Evolutionary conservation across 2,888 invertebrate genomes (phyloP).

Genomic region (Thereva nobilitata): DNA sequence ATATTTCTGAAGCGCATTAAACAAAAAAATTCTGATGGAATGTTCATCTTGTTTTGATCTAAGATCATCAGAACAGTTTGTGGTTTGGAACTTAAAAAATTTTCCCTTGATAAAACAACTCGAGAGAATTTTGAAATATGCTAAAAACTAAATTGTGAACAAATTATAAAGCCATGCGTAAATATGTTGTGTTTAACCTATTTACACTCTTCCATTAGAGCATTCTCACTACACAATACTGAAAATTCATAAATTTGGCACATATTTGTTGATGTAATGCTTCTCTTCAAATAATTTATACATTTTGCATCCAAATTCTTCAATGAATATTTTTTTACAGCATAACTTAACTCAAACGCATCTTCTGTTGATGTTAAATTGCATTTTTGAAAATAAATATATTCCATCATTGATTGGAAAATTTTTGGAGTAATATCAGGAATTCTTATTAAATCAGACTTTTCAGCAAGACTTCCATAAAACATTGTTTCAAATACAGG

Average conservation of each 20-base stretch:
- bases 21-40: constrained; percentile 76
- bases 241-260: constrained; percentile 86
- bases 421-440: constrained; percentile 85
- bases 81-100: constrained; percentile 77
- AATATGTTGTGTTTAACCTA: constrained; percentile 59
- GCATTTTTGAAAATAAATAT: constrained; percentile 81
- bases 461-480: constrained; percentile 80
- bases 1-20: constrained; percentile 73
- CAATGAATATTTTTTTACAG: constrained; percentile 86
- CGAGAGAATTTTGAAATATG: constrained; percentile 77
- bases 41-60: constrained; percentile 74
- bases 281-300: constrained; percentile 79
- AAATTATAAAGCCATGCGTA: neutral
- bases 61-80: constrained; percentile 75
- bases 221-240: constrained; percentile 79
- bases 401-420: constrained; percentile 79
- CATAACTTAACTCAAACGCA: constrained; percentile 85
- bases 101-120: constrained; percentile 73
- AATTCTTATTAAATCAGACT: constrained; percentile 75
- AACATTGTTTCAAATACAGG: constrained; percentile 91
- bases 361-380: constrained; percentile 81
- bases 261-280: constrained; percentile 70
- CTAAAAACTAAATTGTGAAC: constrained; percentile 56
- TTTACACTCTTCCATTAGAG: constrained; percentile 79
- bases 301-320: constrained; percentile 82